Evolutionary conservation across 2,888 invertebrate genomes (phyloP).

Genomic region (Drosophila pegasa): DNA sequence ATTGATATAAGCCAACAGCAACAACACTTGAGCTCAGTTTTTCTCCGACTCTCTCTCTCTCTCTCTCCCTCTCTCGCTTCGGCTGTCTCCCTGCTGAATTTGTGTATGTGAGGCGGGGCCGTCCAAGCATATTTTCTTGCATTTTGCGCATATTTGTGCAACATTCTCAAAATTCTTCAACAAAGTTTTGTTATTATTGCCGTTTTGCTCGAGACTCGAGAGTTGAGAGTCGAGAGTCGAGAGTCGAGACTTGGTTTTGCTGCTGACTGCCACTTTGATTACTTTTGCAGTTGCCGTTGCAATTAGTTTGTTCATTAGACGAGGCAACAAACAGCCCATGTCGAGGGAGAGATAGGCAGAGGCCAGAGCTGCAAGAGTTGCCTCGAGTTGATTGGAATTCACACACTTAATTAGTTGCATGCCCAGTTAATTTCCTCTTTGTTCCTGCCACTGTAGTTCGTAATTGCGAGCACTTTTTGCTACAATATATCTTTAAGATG

Average conservation of each 20-base stretch:
- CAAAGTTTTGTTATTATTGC: slow-evolving; percentile 81
- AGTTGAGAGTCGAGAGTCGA: slow-evolving; percentile 15
- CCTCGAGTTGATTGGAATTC: slow-evolving; percentile 72
- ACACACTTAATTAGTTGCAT: slow-evolving; percentile 75
- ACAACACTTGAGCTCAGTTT: slow-evolving; percentile 71
- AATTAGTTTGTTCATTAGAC: slow-evolving; percentile 81
- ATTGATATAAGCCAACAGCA: slow-evolving; percentile 77
- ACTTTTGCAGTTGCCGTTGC: slow-evolving; percentile 76
- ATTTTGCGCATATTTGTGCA: slow-evolving; percentile 80
- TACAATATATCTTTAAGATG: slow-evolving; percentile 58
- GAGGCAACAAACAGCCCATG: slow-evolving; percentile 56
- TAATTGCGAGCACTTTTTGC: slow-evolving; percentile 51
- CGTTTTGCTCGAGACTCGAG: slow-evolving; percentile 56
- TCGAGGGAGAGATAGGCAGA: slow-evolving; percentile 36
- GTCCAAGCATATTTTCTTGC: slow-evolving; percentile 78
- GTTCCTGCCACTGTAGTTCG: slow-evolving; percentile 32
- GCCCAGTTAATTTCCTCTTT: slow-evolving; percentile 60
- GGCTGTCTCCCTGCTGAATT: slow-evolving; percentile 3
- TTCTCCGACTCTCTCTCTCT: slow-evolving; percentile 38
- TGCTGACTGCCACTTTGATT: slow-evolving; percentile 65
- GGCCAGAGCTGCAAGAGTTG: slow-evolving; percentile 14
- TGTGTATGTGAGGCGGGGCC: slow-evolving; percentile 35
- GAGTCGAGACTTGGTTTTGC: slow-evolving; percentile 31
- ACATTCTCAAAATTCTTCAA: slow-evolving; percentile 79
- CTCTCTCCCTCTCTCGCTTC: neutral